Base-by-base conservation (phyloP, 2,888 invertebrate genomes). In the Limnephilus lunatus region DNA sequence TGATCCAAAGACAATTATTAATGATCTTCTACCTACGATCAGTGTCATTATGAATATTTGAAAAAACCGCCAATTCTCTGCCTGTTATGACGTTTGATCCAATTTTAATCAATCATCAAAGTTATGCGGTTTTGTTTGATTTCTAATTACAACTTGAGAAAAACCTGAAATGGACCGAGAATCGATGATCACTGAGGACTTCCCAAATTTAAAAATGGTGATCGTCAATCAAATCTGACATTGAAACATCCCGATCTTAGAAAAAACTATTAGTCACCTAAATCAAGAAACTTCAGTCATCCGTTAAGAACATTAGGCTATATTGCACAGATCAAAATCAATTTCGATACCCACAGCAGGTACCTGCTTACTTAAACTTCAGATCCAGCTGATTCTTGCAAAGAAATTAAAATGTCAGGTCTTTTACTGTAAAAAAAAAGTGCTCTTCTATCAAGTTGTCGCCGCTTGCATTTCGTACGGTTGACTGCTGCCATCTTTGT, bases 401-500 rank as follows among this genome's bases (percentile, higher is more conserved):
- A 25, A 68, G 9, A 9, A 53, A 12, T 53, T 0, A 7, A 68
- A 68, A 68, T n/a, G 25, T 25, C 25, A 68, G 68, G 25, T 53
- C n/a, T 81, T 31, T 81, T 12, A 82, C 12, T 30, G 82, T 82
- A 82, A 82, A 82, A 35, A n/a, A 85, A 85, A 85, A 85, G 32
- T 39, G n/a, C 9, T 31, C 3, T 53, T 87, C n/a, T 31, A 81
- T 91, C 83, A 92, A 89, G 81, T 93, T 53, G 93, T 92, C 1
- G 92, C 92, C n/a, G 92, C 91, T 89, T 91, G 92, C 88, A 92
- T 91, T 90, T 93, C 93, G 31, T 92, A 93, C 19, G 93, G 91
- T 30, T 44, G 68, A 44, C 68, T 90, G 35, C 82, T 81, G 30
- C 90, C 39, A 68, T 89, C 80, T 89, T 91, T 80, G n/a, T 48